Evolutionary conservation across 1,140 invertebrate genomes (phyloP).

Genomic region (Drosophila mojavensis): DNA sequence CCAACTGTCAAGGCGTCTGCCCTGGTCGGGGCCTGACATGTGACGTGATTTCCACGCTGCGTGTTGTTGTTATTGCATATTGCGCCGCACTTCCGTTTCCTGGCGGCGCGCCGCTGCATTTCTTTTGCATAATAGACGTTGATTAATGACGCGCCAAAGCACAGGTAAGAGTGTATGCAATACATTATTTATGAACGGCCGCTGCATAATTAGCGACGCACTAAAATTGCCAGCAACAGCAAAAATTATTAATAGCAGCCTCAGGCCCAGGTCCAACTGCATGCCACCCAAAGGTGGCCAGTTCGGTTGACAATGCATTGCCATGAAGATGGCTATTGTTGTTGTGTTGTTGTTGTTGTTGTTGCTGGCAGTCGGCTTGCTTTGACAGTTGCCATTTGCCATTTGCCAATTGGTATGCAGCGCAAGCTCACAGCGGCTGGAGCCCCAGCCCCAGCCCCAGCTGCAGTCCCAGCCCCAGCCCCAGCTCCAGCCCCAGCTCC

Average conservation of each 20-base stretch:
- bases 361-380: slow-evolving; percentile 22
- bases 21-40: slow-evolving; percentile 24
- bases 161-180: slow-evolving; percentile 69
- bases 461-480: slow-evolving; percentile 2
- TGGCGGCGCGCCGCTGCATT: slow-evolving; percentile 40
- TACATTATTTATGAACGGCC: slow-evolving; percentile 55
- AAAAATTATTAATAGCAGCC: slow-evolving; percentile 51
- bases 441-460: slow-evolving; percentile 28
- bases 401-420: slow-evolving; percentile 60
- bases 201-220: slow-evolving; percentile 67
- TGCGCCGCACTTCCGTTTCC: slow-evolving; percentile 71
- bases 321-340: slow-evolving; percentile 52
- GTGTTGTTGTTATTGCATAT: slow-evolving; percentile 49
- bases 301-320: slow-evolving; percentile 50
- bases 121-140: slow-evolving; percentile 74
- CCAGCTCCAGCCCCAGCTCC: slow-evolving; percentile 22
- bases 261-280: neutral
- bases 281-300: slow-evolving; percentile 14
- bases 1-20: slow-evolving; percentile 37
- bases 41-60: slow-evolving; percentile 54
- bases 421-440: slow-evolving; percentile 15
- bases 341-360: slow-evolving; percentile 26
- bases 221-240: slow-evolving; percentile 36
- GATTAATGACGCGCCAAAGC: slow-evolving; percentile 65
- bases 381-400: slow-evolving; percentile 64